Evolutionary conservation across 2,888 invertebrate species (phyloP).

Genomic region (Masnerella sp.): DNA sequence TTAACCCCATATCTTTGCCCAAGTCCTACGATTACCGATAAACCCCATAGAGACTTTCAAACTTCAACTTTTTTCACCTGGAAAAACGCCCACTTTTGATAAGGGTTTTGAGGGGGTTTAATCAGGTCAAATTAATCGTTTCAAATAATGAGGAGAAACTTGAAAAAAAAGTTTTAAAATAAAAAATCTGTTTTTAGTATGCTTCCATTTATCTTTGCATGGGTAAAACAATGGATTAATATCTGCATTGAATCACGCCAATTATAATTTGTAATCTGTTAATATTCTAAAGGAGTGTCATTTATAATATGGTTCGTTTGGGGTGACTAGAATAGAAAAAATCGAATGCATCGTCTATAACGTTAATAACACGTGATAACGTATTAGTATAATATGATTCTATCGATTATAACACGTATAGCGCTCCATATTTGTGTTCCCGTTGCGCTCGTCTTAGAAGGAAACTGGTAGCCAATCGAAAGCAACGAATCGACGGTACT

Average conservation of each 20-base stretch:
- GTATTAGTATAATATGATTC: slow-evolving; percentile 56
- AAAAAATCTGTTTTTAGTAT: too few relatives aligned
- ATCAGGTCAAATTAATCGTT: too few relatives aligned
- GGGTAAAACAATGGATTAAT: slow-evolving; percentile 38
- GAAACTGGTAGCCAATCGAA: slow-evolving; percentile 50
- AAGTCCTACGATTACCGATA: too few relatives aligned
- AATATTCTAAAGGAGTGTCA: slow-evolving; percentile 42
- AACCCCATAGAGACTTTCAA: too few relatives aligned
- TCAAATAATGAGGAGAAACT: too few relatives aligned
- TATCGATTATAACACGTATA: slow-evolving; percentile 44
- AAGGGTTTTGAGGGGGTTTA: too few relatives aligned
- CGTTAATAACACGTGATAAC: slow-evolving; percentile 52
- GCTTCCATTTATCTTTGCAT: too few relatives aligned
- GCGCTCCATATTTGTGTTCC: slow-evolving; percentile 51
- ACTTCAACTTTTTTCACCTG: too few relatives aligned
- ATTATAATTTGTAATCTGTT: slow-evolving; percentile 49
- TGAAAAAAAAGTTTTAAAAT: too few relatives aligned
- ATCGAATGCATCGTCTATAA: slow-evolving; percentile 50
- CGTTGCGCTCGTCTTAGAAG: slow-evolving; percentile 46
- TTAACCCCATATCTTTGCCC: too few relatives aligned
- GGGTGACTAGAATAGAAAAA: slow-evolving; percentile 37
- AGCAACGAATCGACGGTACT: slow-evolving; percentile 53
- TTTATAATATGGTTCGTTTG: slow-evolving; percentile 37
- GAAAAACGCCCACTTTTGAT: too few relatives aligned
- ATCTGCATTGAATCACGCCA: slow-evolving; percentile 45